These are phyloP conservation scores for Grus americana DNA, from an alignment of 2,113 vertebrate genomes.

Conservation along the genomic window DNA sequence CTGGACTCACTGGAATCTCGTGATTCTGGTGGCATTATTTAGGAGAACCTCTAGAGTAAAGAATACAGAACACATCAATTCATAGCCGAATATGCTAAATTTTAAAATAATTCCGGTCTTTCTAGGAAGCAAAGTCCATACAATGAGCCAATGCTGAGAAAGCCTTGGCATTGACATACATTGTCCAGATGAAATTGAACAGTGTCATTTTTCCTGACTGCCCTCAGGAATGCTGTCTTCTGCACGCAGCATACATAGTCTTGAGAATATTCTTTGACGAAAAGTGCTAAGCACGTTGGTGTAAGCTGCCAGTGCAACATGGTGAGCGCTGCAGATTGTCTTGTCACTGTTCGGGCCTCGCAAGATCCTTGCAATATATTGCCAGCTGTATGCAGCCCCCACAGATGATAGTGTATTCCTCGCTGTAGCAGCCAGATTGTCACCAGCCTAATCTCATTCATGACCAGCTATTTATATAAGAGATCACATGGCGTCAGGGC, in stretches of 20 bases:
- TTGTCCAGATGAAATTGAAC: not conserved
- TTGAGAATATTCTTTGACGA: not conserved
- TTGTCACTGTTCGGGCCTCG: not conserved
- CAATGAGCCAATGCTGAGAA: not conserved
- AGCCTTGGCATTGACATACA: not conserved
- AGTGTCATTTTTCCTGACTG: not conserved
- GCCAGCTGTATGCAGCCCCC: slow-evolving; percentile 4
- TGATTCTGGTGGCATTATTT: not conserved
- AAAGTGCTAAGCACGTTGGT: not conserved
- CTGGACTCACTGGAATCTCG: not conserved
- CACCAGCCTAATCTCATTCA: slow-evolving; percentile 8
- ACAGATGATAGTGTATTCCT: not conserved
- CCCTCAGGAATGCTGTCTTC: not conserved
- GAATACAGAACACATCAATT: no score
- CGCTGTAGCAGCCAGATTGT: not conserved
- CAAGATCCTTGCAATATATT: not conserved
- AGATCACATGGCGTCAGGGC: not conserved
- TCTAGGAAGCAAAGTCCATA: not conserved
- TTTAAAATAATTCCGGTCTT: not conserved
- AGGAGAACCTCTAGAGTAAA: not conserved
- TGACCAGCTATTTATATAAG: not conserved
- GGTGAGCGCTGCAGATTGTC: not conserved
- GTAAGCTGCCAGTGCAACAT: not conserved
- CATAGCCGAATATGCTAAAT: not conserved
- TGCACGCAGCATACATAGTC: not conserved